Percentiles rank a stretch among this genome's conserved stretches.
These are phyloP conservation scores for Aptenodytes forsteri DNA, from an alignment of 2,113 vertebrate species.

Conservation along the genomic window DNA sequence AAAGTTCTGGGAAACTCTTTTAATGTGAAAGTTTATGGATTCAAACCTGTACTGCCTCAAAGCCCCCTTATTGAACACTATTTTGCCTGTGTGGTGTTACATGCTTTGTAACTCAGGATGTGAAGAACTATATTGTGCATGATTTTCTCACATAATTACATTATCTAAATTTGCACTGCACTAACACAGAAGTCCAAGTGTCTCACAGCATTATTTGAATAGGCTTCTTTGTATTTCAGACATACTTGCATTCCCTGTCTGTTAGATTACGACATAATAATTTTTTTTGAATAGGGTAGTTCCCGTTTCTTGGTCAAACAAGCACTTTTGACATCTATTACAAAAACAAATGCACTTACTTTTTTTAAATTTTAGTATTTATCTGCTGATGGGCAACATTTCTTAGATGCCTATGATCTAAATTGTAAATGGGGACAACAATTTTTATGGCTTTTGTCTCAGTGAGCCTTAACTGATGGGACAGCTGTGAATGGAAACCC, in stretches of 20 bases:
- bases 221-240: neutral
- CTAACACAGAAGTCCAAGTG: neutral
- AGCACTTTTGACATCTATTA: neutral
- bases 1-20: neutral
- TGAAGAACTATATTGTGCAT: neutral
- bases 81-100: neutral
- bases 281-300: neutral
- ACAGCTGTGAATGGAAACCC: conserved; percentile 51
- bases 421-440: neutral
- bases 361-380: neutral
- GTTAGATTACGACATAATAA: neutral
- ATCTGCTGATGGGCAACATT: neutral
- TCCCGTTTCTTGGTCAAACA: neutral
- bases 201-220: neutral
- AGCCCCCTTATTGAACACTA: fast-evolving
- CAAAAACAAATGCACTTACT: neutral
- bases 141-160: neutral
- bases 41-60: neutral
- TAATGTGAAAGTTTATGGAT: neutral
- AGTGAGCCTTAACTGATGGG: neutral
- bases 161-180: neutral
- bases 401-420: neutral
- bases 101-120: neutral
- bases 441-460: neutral
- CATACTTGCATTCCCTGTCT: neutral